A percentile compares a stretch with the other conserved stretches of the same genome.
phyloP scores from a whole-genome alignment of 2,797 vertebrate genomes.

The Silurus lanzhouensis region DNA sequence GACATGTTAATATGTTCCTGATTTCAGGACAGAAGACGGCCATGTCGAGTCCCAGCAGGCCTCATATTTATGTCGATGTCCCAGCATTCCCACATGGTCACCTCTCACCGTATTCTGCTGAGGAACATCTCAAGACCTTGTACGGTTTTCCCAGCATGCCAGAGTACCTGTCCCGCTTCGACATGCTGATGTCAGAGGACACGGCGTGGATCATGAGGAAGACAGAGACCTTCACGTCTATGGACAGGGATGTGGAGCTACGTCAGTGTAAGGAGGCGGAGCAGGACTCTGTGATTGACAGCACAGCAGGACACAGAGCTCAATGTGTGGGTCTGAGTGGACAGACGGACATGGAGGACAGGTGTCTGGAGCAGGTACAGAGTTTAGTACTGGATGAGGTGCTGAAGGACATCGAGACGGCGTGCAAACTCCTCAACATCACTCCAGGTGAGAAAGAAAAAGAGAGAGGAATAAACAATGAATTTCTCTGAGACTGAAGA shows the following conservation, averaged over 20 bases:
- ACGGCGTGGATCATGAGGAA: slow-evolving; percentile 80
- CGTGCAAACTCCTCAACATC: slow-evolving; percentile 97
- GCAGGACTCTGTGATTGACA: slow-evolving; percentile 92
- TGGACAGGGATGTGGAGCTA: slow-evolving; percentile 43
- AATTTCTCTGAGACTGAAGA: not conserved
- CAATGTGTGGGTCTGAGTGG: slow-evolving; percentile 78
- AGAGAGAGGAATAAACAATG: too few relatives aligned
- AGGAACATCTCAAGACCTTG: slow-evolving; percentile 21
- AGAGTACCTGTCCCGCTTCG: slow-evolving; percentile 85
- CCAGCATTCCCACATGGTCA: slow-evolving; percentile 23
- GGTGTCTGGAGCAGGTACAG: slow-evolving; percentile 95
- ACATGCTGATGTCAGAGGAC: slow-evolving; percentile 86
- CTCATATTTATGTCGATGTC: slow-evolving; percentile 15
- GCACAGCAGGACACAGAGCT: slow-evolving; percentile 78
- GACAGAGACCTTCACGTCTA: slow-evolving; percentile 59
- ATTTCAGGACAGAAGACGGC: slow-evolving; percentile 8
- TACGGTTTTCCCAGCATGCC: slow-evolving; percentile 17
- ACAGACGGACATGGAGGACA: slow-evolving; percentile 80
- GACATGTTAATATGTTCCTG: not conserved
- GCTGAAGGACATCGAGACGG: slow-evolving; percentile 96
- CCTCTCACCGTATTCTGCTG: not conserved
- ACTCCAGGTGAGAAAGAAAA: slow-evolving; percentile 68
- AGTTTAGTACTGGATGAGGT: slow-evolving; percentile 97
- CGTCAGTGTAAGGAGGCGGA: slow-evolving; percentile 63
- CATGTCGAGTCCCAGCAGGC: slow-evolving; percentile 24